Base-by-base conservation (phyloP, 1,140 invertebrate genomes). In the Agrypnia vestita region DNA sequence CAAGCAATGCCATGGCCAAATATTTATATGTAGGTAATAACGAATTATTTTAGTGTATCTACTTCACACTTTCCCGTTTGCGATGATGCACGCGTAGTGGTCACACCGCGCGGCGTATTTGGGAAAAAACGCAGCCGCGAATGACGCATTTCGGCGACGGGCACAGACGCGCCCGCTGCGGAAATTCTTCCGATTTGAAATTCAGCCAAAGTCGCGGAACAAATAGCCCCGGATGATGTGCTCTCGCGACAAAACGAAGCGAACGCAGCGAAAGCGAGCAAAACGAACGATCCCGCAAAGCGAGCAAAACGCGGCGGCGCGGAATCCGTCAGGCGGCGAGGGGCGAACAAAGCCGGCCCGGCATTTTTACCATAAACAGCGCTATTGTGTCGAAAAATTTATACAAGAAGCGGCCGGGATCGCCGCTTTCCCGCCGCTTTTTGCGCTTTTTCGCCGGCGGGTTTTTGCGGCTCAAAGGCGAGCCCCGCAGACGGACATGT, bases 301-400 rank as follows among this genome's bases (percentile, higher is more conserved):
- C 49, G 49, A 62, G 59, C 59, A 62, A 62, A 62, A 67, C 49
- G 11, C 44, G 15, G 12, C 62, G 13, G 44, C 43, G 62, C 17
- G 62, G 62, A 46, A 67, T 67, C 17, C 43, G 62, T 47, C 35
- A 67, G 62, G 35, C 62, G 62, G 62, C 62, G 62, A 25, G 13
- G 44, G 35, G 62, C 62, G 62, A 47, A 67, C 62, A 67, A 67
- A 67, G 62, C 62, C 62, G 43, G 6, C 17, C 6, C 15, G 43
- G 62, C 15, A 67, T 67, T 67, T 67, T 67, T 67, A 47, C 62
- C 62, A 67, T 67, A 67, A 67, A 67, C 62, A 67, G 62, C 8
- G 44, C 62, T 67, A 67, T 67, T 67, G 62, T 67, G 62, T 67
- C 62, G 62, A 67, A 67, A 67, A 67, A 46, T 67, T 67, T 67